Conservation (phyloP, 2,888 invertebrate genomes). For the Acleris sparsana region DNA sequence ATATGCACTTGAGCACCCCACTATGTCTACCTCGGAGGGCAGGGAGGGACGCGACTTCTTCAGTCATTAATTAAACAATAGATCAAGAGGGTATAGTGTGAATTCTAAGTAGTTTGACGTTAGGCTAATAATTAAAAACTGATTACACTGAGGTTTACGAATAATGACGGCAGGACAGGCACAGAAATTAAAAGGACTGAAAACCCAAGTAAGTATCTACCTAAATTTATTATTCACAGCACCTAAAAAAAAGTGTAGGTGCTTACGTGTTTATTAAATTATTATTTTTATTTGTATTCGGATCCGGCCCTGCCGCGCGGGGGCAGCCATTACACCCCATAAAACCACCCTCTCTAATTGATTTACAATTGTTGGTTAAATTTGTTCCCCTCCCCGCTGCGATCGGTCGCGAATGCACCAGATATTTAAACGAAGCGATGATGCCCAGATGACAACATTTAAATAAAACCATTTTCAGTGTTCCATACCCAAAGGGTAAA, state of each 20-base stretch:
- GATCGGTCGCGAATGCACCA: slow-evolving; percentile 74
- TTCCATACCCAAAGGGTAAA: too few relatives aligned
- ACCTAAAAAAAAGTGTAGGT: too few relatives aligned
- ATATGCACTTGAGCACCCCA: slow-evolving; percentile 82
- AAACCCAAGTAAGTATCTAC: too few relatives aligned
- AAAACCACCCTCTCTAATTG: slow-evolving; percentile 81
- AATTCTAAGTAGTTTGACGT: slow-evolving; percentile 13
- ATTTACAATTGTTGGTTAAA: slow-evolving; percentile 84
- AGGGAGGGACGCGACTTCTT: slow-evolving; percentile 63
- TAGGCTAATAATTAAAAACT: not conserved
- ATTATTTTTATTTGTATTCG: slow-evolving; percentile 36
- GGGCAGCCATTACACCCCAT: slow-evolving; percentile 75
- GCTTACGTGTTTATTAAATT: too few relatives aligned
- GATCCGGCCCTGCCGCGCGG: slow-evolving; percentile 67
- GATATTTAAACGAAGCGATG: slow-evolving; percentile 41
- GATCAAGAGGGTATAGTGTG: slow-evolving; percentile 40
- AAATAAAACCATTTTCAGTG: slow-evolving; percentile 10
- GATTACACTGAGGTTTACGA: too few relatives aligned
- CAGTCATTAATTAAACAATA: slow-evolving; percentile 59
- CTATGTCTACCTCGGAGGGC: slow-evolving; percentile 71
- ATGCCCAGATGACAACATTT: slow-evolving; percentile 45
- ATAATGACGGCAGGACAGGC: too few relatives aligned
- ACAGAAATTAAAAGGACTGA: too few relatives aligned
- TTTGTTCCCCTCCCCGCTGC: slow-evolving; percentile 78
- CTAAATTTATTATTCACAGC: too few relatives aligned